A percentile compares a stretch with the other conserved stretches of the same genome.
These are phyloP conservation scores for Aleiodes alternator DNA, from an alignment of 2,888 invertebrate genomes.

Conservation along the genomic window DNA sequence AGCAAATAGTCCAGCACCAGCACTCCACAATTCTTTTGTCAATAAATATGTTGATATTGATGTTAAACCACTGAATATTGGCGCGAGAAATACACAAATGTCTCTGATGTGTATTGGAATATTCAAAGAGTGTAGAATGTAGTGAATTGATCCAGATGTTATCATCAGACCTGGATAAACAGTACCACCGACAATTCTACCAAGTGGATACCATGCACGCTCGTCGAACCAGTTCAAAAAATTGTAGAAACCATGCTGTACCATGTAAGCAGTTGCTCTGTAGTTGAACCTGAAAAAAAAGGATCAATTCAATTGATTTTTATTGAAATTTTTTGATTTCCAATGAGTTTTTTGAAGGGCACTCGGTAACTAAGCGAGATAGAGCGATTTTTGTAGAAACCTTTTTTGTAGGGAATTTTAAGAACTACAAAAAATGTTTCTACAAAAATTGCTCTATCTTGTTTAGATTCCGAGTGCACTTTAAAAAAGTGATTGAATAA, in stretches of 20 bases:
- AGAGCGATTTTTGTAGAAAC: too few species aligned
- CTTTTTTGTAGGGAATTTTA: too few species aligned
- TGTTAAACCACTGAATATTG: slow-evolving; percentile 98
- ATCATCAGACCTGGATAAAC: slow-evolving; percentile 99
- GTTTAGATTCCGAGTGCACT: too few species aligned
- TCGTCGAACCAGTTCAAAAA: slow-evolving; percentile 99
- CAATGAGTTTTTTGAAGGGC: too few species aligned
- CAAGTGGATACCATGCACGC: slow-evolving; percentile 99
- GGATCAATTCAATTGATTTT: too few species aligned
- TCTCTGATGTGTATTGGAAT: slow-evolving; percentile 99
- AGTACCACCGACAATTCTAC: slow-evolving; percentile 99
- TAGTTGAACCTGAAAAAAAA: slow-evolving; percentile 92
- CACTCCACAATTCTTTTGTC: slow-evolving; percentile 98
- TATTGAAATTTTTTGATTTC: too few species aligned
- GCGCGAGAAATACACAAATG: slow-evolving; percentile 98
- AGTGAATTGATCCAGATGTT: slow-evolving; percentile 98
- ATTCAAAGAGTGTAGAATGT: slow-evolving; percentile 91
- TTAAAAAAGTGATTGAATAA: not conserved
- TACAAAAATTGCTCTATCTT: too few species aligned
- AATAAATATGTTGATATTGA: slow-evolving; percentile 97
- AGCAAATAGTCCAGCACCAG: slow-evolving; percentile 97
- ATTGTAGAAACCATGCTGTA: slow-evolving; percentile 99
- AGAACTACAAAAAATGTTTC: too few species aligned
- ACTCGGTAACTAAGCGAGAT: too few species aligned
- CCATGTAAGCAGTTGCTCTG: slow-evolving; percentile 99